Base-by-base conservation (phyloP, 2,888 invertebrate species). In the Dilophus febrilis region DNA sequence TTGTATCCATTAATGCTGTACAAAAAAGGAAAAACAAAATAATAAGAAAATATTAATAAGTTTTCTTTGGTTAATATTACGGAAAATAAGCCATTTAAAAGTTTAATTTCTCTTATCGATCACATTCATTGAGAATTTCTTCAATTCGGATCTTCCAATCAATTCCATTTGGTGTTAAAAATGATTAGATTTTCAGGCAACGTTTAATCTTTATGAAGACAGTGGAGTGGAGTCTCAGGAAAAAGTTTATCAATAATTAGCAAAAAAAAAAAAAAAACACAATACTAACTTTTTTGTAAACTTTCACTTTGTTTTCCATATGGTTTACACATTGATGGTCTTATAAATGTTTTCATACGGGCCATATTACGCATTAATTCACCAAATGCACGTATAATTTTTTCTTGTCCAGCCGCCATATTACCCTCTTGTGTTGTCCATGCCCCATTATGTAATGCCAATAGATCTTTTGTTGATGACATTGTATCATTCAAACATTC, bases 231-330 rank as follows among this genome's bases (percentile, higher is more conserved):
- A n/a, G n/a, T n/a, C n/a, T n/a, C n/a, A n/a, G n/a, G n/a, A n/a
- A n/a, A n/a, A n/a, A n/a, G n/a, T n/a, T n/a, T n/a, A n/a, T n/a
- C n/a, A n/a, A n/a, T n/a, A n/a, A n/a, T n/a, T n/a, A n/a, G n/a
- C n/a, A 33, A 26, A 30, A 35, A 40, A 28, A 14, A 26, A 31
- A 34, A 28, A 31, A 33, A 37, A 35, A 43, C 11, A n/a, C 10
- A 10, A 39, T 43, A 59, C 65, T 67, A 65, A 85, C 85, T 85
- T 68, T 86, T 86, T 63, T 86, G 85, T 51, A 86, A 67, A 54
- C 84, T 81, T 65, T 86, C 86, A 46, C 84, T 84, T 63, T 86
- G 86, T 59, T 86, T 86, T 47, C 86, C 86, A 59, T 86, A 86
- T 17, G 86, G 86, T 62, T 86, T 86, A 43, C 85, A 86, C 86